Percentiles rank a stretch among this genome's conserved stretches.
These are phyloP conservation scores for Campaea margaritaria DNA, from an alignment of 2,888 invertebrate genomes.

Conservation along the genomic window DNA sequence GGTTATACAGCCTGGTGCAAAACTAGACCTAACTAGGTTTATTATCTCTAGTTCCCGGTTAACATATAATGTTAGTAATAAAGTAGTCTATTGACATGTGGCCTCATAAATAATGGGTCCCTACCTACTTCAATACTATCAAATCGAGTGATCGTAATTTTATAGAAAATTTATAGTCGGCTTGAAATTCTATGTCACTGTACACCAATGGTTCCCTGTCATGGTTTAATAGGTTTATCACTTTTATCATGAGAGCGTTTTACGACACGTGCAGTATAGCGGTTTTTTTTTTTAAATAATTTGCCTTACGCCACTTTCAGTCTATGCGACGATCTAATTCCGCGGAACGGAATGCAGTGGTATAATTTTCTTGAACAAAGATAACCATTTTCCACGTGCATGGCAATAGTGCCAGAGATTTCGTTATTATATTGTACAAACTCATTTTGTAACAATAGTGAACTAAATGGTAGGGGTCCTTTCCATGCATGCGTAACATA, in stretches of 20 bases:
- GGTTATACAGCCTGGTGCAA: no score
- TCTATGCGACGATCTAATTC: slow-evolving; percentile 2
- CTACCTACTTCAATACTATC: neutral
- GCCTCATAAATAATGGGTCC: no score
- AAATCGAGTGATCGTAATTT: neutral
- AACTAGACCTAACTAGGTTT: no score
- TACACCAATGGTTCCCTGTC: slow-evolving; percentile 27
- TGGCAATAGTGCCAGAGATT: no score
- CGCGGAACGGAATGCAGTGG: no score
- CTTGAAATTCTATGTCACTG: slow-evolving; percentile 37
- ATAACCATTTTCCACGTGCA: no score
- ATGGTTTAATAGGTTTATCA: slow-evolving; percentile 34
- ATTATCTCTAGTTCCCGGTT: no score
- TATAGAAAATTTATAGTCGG: slow-evolving; percentile 34
- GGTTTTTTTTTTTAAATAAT: slow-evolving; percentile 14
- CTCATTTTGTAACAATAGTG: neutral
- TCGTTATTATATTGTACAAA: neutral
- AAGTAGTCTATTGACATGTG: no score
- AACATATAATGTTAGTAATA: no score
- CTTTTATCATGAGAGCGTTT: slow-evolving; percentile 40
- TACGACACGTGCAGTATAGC: slow-evolving; percentile 36
- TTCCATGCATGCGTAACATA: neutral
- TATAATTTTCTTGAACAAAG: no score
- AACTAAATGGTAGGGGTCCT: neutral
- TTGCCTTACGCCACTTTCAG: slow-evolving; percentile 11